Conservation (phyloP, 2,888 invertebrate genomes). For the Drosophila mayaguana region DNA sequence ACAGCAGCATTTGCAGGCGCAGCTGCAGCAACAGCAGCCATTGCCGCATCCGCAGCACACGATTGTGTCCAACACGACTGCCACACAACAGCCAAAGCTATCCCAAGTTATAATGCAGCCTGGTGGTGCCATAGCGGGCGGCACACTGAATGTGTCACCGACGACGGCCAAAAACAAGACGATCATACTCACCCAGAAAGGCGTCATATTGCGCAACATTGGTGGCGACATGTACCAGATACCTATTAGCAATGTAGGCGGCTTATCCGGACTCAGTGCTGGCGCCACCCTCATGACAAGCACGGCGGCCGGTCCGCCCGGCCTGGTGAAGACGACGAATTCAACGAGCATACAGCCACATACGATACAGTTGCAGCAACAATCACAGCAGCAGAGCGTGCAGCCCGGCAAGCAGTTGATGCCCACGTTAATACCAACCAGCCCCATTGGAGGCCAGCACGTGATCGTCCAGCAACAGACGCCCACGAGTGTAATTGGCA, state of each 20-base stretch:
- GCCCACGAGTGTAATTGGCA: slow-evolving; percentile 82
- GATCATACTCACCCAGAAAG: slow-evolving; percentile 84
- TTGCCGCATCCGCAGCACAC: slow-evolving; percentile 83
- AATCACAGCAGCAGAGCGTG: slow-evolving; percentile 69
- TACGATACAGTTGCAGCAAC: slow-evolving; percentile 78
- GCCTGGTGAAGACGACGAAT: slow-evolving; percentile 82
- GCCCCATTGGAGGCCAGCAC: slow-evolving; percentile 80
- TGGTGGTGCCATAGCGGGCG: slow-evolving; percentile 61
- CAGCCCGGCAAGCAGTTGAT: slow-evolving; percentile 79
- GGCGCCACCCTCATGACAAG: slow-evolving; percentile 83
- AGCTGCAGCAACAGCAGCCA: slow-evolving; percentile 84
- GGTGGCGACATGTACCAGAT: slow-evolving; percentile 85
- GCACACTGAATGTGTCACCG: slow-evolving; percentile 74
- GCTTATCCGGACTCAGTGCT: slow-evolving; percentile 76
- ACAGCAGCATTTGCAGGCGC: slow-evolving; percentile 84
- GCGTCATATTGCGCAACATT: slow-evolving; percentile 84
- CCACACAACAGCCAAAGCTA: slow-evolving; percentile 84
- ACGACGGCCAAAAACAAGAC: slow-evolving; percentile 83
- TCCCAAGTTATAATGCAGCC: slow-evolving; percentile 84
- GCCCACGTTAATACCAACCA: slow-evolving; percentile 84
- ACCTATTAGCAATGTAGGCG: slow-evolving; percentile 84
- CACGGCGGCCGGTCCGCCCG: slow-evolving; percentile 83
- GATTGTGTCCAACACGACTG: slow-evolving; percentile 83
- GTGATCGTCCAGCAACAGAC: slow-evolving; percentile 83
- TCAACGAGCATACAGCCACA: slow-evolving; percentile 73